A percentile compares a stretch with the other conserved stretches of the same genome.
phyloP scores from a whole-genome alignment of 2,888 invertebrate species.

The Eupithecia pulchellata region DNA sequence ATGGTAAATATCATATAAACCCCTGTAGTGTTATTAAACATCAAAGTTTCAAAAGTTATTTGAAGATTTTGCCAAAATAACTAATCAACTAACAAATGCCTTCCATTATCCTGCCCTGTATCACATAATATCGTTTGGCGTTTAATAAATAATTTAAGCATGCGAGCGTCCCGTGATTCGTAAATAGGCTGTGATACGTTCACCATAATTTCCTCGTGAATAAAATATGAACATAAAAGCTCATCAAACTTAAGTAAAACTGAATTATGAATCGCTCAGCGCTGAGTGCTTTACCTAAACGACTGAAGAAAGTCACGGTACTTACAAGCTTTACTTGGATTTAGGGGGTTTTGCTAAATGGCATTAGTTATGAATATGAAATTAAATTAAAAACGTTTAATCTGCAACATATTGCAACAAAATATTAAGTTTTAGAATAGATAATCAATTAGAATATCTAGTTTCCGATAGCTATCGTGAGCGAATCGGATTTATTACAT shows the following conservation, averaged over 20 bases:
- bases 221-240: slow-evolving; percentile 48
- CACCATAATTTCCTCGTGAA: slow-evolving; percentile 45
- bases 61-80: slow-evolving; percentile 11
- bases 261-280: slow-evolving; percentile 47
- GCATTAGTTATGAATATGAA: not conserved
- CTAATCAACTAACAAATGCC: slow-evolving; percentile 4
- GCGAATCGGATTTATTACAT: not conserved
- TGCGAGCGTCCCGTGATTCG: slow-evolving; percentile 36
- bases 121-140: slow-evolving; percentile 28
- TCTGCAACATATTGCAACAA: not conserved
- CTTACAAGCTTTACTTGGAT: slow-evolving; percentile 13
- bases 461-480: not conserved
- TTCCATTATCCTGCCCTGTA: slow-evolving; percentile 13
- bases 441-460: not conserved
- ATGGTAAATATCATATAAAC: too few relatives aligned
- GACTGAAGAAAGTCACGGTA: slow-evolving; percentile 29
- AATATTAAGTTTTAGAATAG: not conserved
- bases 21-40: too few relatives aligned
- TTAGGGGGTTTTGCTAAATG: slow-evolving; percentile 1
- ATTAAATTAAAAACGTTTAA: not conserved
- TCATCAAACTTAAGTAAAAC: slow-evolving; percentile 47
- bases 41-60: too few relatives aligned
- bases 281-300: slow-evolving; percentile 39
- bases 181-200: slow-evolving; percentile 40
- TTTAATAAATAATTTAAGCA: slow-evolving; percentile 31